Evolutionary conservation across 2,113 vertebrate genomes (phyloP), one percentile per base, ranked within the genome.

Genomic region (Clarias macrocephalus): DNA sequence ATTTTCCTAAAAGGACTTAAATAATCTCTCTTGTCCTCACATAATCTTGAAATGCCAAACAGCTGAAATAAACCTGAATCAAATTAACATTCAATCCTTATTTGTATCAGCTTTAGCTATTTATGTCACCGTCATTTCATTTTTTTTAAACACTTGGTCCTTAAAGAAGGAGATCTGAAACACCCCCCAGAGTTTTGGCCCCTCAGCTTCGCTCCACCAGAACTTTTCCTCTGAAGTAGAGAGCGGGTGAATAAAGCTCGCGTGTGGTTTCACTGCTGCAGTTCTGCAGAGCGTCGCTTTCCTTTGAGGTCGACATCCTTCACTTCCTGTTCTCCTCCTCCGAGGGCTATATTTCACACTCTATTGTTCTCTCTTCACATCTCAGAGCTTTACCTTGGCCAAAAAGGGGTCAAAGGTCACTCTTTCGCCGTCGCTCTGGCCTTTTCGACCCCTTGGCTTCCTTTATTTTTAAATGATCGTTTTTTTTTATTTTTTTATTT

Each of bases 291-390:
- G 15, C 23, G 30, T 30, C 6, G 37, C 11, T 16, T 59, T 28
- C 56, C 52, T 85, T 79, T 76, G 57, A 72, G 66, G 37, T 56
- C 52, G 25, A 65, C 54, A 59, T 82, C 57, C 57, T 80, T 25
- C 63, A 79, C 89, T 91, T 92, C 90, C 91, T 84, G 72, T 86
- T 52, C 80, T 52, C 68, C 65, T 88, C 68, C 48, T 63, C 59
- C n/a, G 76, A 52, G 42, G 84, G 25, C 48, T 33, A 82, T 76
- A 54, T 88, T 57, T 85, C 80, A 8, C 70, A 25, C n/a, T 42
- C 68, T 65, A 28, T 66, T 59, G 75, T 77, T 87, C n/a, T 79
- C 1, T 6, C 21, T 56, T 10, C 13, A 57, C 42, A 2, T 23
- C 5, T 85, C 60, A 1, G 15, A 59, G 23, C 33, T 68, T 62